Conservation (phyloP, 2,888 invertebrate genomes). For the Sphinx pinastri region DNA sequence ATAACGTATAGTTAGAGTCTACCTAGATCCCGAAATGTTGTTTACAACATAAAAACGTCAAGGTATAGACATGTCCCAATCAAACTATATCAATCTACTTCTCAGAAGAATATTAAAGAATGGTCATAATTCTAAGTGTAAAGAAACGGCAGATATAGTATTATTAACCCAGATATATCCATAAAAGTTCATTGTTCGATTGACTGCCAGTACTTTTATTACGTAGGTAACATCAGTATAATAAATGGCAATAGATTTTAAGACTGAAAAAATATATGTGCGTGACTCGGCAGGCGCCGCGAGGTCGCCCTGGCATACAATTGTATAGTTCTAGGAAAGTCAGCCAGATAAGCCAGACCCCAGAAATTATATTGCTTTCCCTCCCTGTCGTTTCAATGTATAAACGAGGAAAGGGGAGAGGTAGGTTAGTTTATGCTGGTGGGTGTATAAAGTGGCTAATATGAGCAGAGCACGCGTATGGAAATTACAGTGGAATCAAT, state of each 20-base stretch:
- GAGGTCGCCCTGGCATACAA: conserved; percentile 74
- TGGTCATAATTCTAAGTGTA: neutral
- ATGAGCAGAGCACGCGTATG: conserved; percentile 81
- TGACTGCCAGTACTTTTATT: conserved; percentile 46
- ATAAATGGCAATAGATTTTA: conserved; percentile 63
- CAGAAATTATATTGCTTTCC: conserved; percentile 48
- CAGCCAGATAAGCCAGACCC: conserved; percentile 61
- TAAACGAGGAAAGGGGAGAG: conserved; percentile 38
- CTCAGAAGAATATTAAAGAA: no score
- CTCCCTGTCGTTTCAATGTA: conserved; percentile 38
- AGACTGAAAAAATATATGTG: conserved; percentile 76
- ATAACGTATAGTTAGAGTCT: no score
- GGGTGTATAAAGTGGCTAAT: conserved; percentile 76
- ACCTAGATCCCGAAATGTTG: no score
- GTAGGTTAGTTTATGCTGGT: conserved; percentile 55
- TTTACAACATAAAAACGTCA: neutral
- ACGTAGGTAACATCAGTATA: conserved; percentile 45
- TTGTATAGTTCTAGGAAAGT: conserved; percentile 73
- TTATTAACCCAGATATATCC: neutral
- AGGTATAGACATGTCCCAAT: neutral
- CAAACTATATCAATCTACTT: neutral
- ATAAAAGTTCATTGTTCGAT: conserved; percentile 33
- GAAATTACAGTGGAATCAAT: conserved; percentile 82
- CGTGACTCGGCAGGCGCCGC: conserved; percentile 82
- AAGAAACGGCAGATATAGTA: neutral